These are phyloP conservation scores for Leucopsar rothschildi DNA, from an alignment of 2,113 vertebrate genomes.

Conservation along the genomic window DNA sequence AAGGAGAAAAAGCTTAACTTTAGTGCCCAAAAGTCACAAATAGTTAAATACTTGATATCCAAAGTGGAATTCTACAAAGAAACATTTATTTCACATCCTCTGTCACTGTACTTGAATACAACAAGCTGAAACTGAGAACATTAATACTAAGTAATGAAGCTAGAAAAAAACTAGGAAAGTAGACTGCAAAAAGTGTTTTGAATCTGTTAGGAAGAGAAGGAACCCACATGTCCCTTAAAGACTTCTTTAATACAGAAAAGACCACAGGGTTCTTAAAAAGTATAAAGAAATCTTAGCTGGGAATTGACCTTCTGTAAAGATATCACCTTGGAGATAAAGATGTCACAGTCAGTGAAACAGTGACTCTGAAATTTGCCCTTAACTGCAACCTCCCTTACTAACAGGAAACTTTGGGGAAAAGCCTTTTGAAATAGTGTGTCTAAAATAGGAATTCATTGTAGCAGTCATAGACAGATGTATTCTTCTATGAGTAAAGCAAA, in stretches of 20 bases:
- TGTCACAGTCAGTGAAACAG: background rate
- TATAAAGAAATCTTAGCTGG: background rate
- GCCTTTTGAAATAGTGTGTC: background rate
- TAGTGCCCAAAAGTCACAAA: background rate
- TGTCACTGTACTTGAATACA: background rate
- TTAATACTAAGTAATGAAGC: background rate
- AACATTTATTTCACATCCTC: constrained; percentile 1
- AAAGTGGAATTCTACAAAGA: background rate
- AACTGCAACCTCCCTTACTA: background rate
- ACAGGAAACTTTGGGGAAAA: background rate
- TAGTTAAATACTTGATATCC: background rate
- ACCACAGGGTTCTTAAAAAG: background rate
- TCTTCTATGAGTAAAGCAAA: background rate
- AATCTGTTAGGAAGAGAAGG: background rate
- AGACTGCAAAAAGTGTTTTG: background rate
- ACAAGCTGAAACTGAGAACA: background rate
- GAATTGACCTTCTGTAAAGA: background rate
- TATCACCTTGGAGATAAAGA: background rate
- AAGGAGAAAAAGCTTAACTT: background rate
- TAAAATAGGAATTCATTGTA: background rate
- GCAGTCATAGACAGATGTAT: background rate
- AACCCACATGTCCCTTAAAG: background rate
- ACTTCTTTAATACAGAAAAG: background rate
- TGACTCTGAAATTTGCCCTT: background rate
- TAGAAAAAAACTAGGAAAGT: background rate